These are phyloP conservation scores for Drosophila yooni DNA, from an alignment of 2,888 invertebrate species.

Conservation along the genomic window DNA sequence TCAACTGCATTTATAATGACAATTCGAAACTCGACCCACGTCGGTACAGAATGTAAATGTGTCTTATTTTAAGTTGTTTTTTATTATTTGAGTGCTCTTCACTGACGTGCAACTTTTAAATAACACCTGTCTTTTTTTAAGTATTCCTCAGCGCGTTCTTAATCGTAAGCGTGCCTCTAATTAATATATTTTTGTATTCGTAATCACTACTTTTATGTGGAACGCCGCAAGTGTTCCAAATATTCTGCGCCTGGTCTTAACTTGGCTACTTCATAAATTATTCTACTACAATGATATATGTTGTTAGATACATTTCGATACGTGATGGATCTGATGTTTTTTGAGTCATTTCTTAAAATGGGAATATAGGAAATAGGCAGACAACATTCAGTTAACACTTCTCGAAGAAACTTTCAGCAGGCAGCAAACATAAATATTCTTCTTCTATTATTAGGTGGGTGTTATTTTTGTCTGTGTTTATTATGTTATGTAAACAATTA, in stretches of 20 bases:
- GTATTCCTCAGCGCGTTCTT: slow-evolving; percentile 49
- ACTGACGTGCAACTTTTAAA: slow-evolving; percentile 61
- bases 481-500: slow-evolving; percentile 34
- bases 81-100: background rate
- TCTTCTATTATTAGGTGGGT: background rate
- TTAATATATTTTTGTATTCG: slow-evolving; percentile 50
- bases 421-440: no score
- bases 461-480: background rate
- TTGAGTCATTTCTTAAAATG: background rate
- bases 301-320: no score
- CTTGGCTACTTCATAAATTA: background rate
- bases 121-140: slow-evolving; percentile 37
- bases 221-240: slow-evolving; percentile 57
- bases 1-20: background rate
- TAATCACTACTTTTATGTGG: slow-evolving; percentile 43
- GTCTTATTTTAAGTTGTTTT: background rate
- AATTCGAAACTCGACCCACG: slow-evolving; percentile 3
- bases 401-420: background rate
- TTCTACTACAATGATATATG: no score
- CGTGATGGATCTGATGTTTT: background rate
- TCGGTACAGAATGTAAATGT: slow-evolving; percentile 21
- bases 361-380: background rate
- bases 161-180: slow-evolving; percentile 43
- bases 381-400: background rate
- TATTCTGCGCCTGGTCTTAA: slow-evolving; percentile 24